Evolutionary conservation across 2,888 invertebrate genomes (phyloP).

Genomic region (Plagodis pulveraria): DNA sequence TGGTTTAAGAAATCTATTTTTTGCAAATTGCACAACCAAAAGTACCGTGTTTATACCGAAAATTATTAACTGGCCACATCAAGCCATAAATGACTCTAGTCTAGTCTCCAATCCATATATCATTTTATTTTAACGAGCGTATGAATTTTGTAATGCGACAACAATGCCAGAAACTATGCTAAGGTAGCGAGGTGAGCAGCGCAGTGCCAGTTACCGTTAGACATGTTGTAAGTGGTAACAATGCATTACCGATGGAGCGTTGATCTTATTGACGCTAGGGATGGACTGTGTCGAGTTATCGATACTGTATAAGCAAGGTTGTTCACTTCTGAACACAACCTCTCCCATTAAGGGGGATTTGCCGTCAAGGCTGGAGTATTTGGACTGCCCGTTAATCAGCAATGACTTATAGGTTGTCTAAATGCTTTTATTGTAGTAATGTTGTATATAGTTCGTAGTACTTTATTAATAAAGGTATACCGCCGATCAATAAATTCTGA

Average conservation of each 20-base stretch:
- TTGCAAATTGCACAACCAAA: not conserved
- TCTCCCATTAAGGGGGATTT: too few species aligned
- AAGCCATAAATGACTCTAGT: not conserved
- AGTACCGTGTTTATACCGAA: not conserved
- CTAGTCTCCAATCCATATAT: slow-evolving; percentile 21
- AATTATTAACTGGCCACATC: slow-evolving; percentile 6
- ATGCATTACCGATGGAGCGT: slow-evolving; percentile 43
- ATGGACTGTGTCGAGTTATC: not conserved
- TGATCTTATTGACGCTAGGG: not conserved
- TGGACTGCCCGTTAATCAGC: too few species aligned
- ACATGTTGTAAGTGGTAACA: slow-evolving; percentile 38
- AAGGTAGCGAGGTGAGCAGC: slow-evolving; percentile 28
- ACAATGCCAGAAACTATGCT: slow-evolving; percentile 43
- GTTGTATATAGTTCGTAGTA: too few species aligned
- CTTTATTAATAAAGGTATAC: too few species aligned
- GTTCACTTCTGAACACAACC: too few species aligned
- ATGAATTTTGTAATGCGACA: slow-evolving; percentile 38
- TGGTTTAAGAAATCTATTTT: too few species aligned
- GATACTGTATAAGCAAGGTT: too few species aligned
- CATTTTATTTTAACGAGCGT: slow-evolving; percentile 43
- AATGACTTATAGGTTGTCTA: too few species aligned
- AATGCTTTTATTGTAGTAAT: too few species aligned
- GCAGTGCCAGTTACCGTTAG: slow-evolving; percentile 43
- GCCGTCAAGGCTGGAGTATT: too few species aligned
- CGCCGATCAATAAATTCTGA: too few species aligned